Evolutionary conservation across 2,113 vertebrate species (phyloP).

Genomic region (Scolopax mira): DNA sequence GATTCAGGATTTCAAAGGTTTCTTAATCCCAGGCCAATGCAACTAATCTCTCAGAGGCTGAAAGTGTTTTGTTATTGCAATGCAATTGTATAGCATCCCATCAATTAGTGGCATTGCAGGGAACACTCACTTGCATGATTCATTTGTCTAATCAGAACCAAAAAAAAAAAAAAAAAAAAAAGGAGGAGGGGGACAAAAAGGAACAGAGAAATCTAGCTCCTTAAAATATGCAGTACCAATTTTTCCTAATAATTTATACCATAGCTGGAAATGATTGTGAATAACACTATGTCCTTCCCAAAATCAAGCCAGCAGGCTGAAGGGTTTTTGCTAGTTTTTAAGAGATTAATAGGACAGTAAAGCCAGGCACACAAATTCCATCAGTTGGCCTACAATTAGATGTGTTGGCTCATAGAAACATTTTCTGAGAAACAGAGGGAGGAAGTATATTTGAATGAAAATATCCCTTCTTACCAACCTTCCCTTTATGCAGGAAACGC

Average conservation of each 20-base stretch:
- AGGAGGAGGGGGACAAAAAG: not conserved
- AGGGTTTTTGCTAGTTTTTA: not conserved
- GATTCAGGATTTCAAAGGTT: slow-evolving; percentile 81
- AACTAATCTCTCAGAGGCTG: slow-evolving; percentile 73
- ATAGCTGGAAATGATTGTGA: slow-evolving; percentile 19
- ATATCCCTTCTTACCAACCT: not conserved
- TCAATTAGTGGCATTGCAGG: slow-evolving; percentile 74
- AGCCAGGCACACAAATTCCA: not conserved
- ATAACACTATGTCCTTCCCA: slow-evolving; percentile 17
- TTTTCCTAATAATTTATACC: slow-evolving; percentile 40
- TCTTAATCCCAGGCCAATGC: slow-evolving; percentile 76
- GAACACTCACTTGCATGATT: slow-evolving; percentile 58
- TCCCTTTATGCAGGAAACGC: not conserved
- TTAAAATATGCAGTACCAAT: slow-evolving; percentile 20
- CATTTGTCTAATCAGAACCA: slow-evolving; percentile 61
- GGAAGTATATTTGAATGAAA: not conserved
- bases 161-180: not conserved
- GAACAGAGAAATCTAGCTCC: not conserved
- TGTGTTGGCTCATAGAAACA: not conserved
- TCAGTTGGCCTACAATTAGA: not conserved
- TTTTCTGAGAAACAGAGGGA: not conserved
- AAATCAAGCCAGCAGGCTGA: not conserved
- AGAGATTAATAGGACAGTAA: not conserved
- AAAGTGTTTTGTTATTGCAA: slow-evolving; percentile 74
- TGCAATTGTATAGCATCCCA: slow-evolving; percentile 74